Evolutionary conservation across 2,113 vertebrate genomes (phyloP).

Genomic region (Mohoua ochrocephala): DNA sequence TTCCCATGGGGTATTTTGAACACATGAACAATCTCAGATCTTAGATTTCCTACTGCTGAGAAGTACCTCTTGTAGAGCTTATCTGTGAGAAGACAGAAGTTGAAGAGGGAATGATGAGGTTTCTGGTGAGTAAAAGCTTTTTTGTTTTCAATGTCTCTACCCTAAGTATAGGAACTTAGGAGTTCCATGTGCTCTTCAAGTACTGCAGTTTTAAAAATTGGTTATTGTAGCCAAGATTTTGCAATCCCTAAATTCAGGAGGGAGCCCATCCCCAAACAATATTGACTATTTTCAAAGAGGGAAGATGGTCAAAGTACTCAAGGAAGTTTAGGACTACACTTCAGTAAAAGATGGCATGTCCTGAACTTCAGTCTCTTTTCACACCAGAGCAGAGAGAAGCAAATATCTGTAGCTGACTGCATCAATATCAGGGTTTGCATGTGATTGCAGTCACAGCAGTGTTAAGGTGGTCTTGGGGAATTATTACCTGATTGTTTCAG

Average conservation of each 20-base stretch:
- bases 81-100: background rate
- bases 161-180: background rate
- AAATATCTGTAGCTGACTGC: background rate
- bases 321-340: background rate
- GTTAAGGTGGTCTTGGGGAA: background rate
- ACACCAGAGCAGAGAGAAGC: background rate
- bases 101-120: background rate
- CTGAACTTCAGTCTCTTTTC: background rate
- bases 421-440: background rate
- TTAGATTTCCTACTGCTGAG: background rate
- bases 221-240: background rate
- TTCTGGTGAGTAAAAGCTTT: background rate
- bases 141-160: background rate
- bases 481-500: background rate
- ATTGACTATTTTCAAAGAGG: background rate
- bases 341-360: background rate
- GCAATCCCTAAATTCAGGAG: background rate
- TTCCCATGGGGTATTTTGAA: background rate
- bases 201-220: background rate
- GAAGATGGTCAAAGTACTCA: accelerated
- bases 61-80: background rate
- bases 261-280: background rate
- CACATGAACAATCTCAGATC: background rate
- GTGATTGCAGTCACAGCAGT: background rate
- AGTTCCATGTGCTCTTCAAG: background rate